Evolutionary conservation across 2,797 vertebrate species (phyloP), one percentile per base, ranked within the genome.

Genomic region (Craterocephalus amniculus): DNA sequence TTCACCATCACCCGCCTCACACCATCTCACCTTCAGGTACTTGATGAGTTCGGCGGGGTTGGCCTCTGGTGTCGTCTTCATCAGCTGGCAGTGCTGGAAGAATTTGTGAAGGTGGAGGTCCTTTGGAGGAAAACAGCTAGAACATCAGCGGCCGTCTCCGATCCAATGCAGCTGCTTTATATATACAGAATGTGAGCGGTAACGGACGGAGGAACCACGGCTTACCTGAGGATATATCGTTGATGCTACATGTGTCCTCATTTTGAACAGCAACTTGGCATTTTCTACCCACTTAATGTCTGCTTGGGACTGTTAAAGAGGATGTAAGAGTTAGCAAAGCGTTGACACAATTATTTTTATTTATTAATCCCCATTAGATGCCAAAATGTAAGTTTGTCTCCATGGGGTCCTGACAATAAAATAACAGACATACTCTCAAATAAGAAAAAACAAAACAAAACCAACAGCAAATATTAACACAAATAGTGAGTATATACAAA

Each of bases 231-330:
- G 94, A 61, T 99, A 97, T 89, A 99, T 92, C 1, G 98, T 99
- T 0, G 98, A 99, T 56, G 96, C 96, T 74, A 97, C 90, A 40
- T 95, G 95, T 67, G 90, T 96, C 91, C 90, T 96, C 83, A 99
- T 90, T 95, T 95, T 99, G 85, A 99, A 96, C 65, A 99, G 93
- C 0, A 91, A 91, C 89, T 99, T 99, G 85, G 91, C 93, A 77
- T 97, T 97, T 86, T 99, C 98, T 45, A 99, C 97, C 97, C 97
- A 99, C 81, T 96, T 99, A 13, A 96, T 91, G 77, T 99, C 96
- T 4, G 93, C 62, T 0, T 89, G 93, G 6, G 94, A 89, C 91
- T 97, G 90, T 62, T 0, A 27, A 43, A 65, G 20, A 55, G 14
- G 7, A 49, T 0, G 40, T 1, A 36, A 12, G 0, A 26, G 10